phyloP scores from a whole-genome alignment of 1,140 invertebrate genomes.

The Bombus picipes region DNA sequence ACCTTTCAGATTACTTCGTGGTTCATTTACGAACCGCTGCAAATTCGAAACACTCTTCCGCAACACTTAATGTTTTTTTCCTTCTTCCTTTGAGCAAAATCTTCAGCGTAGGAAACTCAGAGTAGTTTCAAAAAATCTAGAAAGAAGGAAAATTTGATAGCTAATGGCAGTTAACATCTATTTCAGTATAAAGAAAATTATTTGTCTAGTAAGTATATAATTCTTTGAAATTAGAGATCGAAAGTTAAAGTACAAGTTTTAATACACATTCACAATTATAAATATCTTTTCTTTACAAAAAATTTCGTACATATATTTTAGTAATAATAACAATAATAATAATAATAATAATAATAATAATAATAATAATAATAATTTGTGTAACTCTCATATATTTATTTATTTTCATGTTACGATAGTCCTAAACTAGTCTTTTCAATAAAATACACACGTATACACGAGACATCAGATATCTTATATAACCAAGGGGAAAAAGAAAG shows the following conservation, averaged over 20 bases:
- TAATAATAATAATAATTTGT: too few relatives aligned
- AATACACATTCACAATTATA: too few relatives aligned
- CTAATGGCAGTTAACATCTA: too few relatives aligned
- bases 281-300: too few relatives aligned
- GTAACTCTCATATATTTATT: neutral
- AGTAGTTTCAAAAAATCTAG: neutral
- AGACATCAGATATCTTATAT: neutral
- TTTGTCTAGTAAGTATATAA: too few relatives aligned
- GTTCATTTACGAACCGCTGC: conserved; percentile 20
- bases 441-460: neutral
- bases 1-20: neutral
- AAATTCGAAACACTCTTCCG: neutral
- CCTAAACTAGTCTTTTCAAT: neutral
- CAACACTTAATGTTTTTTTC: neutral
- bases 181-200: too few relatives aligned
- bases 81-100: neutral
- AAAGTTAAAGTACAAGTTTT: too few relatives aligned
- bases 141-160: too few relatives aligned
- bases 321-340: too few relatives aligned
- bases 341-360: too few relatives aligned
- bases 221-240: too few relatives aligned
- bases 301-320: neutral
- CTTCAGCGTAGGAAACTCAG: too few relatives aligned
- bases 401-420: neutral
- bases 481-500: neutral